Evolutionary conservation across 1,140 invertebrate species (phyloP).

Genomic region (Eumaeus atala): DNA sequence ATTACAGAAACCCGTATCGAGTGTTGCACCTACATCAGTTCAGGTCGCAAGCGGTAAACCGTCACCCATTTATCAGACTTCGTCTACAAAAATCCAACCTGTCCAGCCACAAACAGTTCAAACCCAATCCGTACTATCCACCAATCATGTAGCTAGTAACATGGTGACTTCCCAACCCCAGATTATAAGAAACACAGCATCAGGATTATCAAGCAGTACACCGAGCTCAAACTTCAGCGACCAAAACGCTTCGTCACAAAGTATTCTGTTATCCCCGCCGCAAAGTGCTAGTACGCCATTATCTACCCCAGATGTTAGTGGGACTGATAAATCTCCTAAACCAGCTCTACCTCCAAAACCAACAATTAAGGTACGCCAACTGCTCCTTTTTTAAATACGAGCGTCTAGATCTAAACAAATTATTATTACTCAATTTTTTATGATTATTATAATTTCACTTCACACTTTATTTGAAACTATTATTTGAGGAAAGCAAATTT

Average conservation of each 20-base stretch:
- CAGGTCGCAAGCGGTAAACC: slow-evolving; percentile 78
- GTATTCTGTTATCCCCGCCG: slow-evolving; percentile 73
- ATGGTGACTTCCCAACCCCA: slow-evolving; percentile 64
- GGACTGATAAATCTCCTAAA: slow-evolving; percentile 74
- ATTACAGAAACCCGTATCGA: slow-evolving; percentile 82
- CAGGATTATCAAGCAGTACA: slow-evolving; percentile 54
- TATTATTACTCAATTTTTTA: too few relatives aligned
- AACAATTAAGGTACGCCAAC: slow-evolving; percentile 64
- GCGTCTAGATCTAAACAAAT: too few relatives aligned
- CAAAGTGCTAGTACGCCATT: slow-evolving; percentile 76
- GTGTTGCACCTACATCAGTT: slow-evolving; percentile 84
- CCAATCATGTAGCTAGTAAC: slow-evolving; percentile 62
- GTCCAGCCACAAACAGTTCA: slow-evolving; percentile 84
- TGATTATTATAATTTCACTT: too few relatives aligned
- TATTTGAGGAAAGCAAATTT: too few relatives aligned
- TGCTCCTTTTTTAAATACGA: neutral
- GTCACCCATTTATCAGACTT: slow-evolving; percentile 86
- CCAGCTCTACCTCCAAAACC: slow-evolving; percentile 86
- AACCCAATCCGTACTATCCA: slow-evolving; percentile 57
- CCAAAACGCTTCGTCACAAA: slow-evolving; percentile 67
- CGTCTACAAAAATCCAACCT: slow-evolving; percentile 86
- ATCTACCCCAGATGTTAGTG: slow-evolving; percentile 73
- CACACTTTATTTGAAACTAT: too few relatives aligned
- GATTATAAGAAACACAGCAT: slow-evolving; percentile 68
- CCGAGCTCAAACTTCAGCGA: slow-evolving; percentile 44